Conservation (phyloP, 2,113 vertebrate genomes). For the Oceanites oceanicus region DNA sequence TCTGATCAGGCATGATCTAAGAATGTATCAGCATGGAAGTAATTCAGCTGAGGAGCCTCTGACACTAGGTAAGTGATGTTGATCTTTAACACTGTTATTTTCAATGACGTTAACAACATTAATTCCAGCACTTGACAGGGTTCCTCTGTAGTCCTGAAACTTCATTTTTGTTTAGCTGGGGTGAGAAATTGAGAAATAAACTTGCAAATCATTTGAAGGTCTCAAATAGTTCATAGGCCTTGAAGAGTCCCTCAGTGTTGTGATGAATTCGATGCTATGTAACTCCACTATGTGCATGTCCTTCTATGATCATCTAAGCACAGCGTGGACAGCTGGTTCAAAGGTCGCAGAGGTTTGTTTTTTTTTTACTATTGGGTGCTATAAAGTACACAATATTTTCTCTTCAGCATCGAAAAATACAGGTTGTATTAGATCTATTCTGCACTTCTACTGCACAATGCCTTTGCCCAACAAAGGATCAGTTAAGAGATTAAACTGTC, state of each 20-base stretch:
- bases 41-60: not conserved
- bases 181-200: not conserved
- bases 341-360: not conserved
- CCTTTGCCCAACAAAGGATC: not conserved
- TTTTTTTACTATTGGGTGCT: not conserved
- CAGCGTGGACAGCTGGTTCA: not conserved
- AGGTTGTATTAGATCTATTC: not conserved
- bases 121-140: not conserved
- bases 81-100: not conserved
- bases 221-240: not conserved
- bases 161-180: not conserved
- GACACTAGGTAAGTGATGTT: not conserved
- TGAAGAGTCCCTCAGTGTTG: not conserved
- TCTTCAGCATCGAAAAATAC: not conserved
- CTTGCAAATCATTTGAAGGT: not conserved
- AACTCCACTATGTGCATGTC: not conserved
- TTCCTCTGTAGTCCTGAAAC: not conserved
- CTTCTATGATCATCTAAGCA: not conserved
- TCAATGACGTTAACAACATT: not conserved
- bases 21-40: not conserved
- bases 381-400: not conserved
- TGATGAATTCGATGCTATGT: not conserved
- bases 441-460: not conserved
- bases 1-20: not conserved
- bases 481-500: not conserved